These are phyloP conservation scores for Microdon myrmicae DNA, from an alignment of 2,888 invertebrate genomes.

Conservation along the genomic window DNA sequence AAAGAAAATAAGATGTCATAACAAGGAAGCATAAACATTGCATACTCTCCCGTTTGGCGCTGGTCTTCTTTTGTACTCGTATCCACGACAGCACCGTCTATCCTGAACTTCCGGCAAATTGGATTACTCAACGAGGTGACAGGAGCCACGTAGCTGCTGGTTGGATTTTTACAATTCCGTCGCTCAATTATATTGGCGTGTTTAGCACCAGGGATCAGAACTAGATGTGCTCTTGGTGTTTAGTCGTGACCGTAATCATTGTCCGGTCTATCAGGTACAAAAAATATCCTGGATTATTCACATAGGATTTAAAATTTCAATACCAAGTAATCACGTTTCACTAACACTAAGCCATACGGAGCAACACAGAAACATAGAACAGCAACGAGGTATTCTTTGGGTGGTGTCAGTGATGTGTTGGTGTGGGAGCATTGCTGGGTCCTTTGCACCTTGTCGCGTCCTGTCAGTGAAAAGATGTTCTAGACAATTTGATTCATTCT, in stretches of 20 bases:
- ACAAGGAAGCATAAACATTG: constrained; percentile 47
- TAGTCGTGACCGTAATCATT: constrained; percentile 3
- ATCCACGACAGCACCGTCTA: constrained; percentile 26
- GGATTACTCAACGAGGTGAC: constrained; percentile 38
- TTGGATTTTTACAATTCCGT: constrained; percentile 18
- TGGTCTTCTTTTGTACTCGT: constrained; percentile 18
- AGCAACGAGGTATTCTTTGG: no score
- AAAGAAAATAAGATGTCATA: constrained; percentile 48
- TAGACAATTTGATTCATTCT: constrained; percentile 35
- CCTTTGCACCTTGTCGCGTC: no score
- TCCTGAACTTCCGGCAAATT: constrained; percentile 42
- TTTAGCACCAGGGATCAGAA: neutral
- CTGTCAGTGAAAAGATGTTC: constrained; percentile 20
- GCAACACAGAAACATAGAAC: no score
- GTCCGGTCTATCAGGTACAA: constrained; percentile 4
- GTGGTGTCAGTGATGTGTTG: no score
- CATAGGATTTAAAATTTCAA: constrained; percentile 40
- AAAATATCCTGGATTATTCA: constrained; percentile 20
- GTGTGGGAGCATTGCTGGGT: no score
- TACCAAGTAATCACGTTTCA: constrained; percentile 37
- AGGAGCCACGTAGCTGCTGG: constrained; percentile 8
- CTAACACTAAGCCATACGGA: no score
- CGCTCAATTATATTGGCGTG: no score
- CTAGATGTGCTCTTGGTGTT: constrained; percentile 2
- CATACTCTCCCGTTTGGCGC: constrained; percentile 1